phyloP scores from a whole-genome alignment of 2,797 vertebrate genomes.

The Fundulus diaphanus region DNA sequence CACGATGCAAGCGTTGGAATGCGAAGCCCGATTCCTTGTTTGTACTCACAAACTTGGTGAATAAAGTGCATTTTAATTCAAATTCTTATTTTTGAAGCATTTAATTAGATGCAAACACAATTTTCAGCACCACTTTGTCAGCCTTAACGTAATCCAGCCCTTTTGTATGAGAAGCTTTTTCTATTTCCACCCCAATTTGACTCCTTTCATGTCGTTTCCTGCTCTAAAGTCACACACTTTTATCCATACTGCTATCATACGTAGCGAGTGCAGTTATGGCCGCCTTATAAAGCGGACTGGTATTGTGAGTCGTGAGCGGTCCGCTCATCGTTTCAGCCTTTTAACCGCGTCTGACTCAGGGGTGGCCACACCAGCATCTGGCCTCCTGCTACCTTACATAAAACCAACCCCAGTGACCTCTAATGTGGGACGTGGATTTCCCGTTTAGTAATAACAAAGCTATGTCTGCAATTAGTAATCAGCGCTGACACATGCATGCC shows the following conservation, averaged over 20 bases:
- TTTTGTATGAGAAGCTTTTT: neutral
- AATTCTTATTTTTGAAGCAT: neutral
- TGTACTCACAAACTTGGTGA: too few relatives aligned
- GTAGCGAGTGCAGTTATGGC: neutral
- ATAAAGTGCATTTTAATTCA: too few relatives aligned
- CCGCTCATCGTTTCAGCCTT: conserved; percentile 3
- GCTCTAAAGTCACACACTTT: neutral
- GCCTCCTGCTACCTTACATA: neutral
- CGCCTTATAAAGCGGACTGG: neutral
- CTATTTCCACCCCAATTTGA: neutral
- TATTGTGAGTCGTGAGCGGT: conserved; percentile 5
- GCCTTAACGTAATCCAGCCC: too few relatives aligned
- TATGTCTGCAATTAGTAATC: neutral
- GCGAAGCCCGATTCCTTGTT: too few relatives aligned
- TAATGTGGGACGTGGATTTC: conserved; percentile 2
- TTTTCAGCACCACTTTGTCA: neutral
- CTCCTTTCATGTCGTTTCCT: neutral
- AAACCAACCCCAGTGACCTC: neutral
- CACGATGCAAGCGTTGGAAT: too few relatives aligned
- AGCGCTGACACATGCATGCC: neutral
- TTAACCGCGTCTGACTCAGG: neutral
- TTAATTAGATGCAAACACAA: neutral
- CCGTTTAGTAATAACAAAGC: neutral
- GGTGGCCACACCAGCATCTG: neutral
- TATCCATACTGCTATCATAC: neutral